Evolutionary conservation across 1,140 invertebrate genomes (phyloP).

Genomic region (Nylanderia fulva): DNA sequence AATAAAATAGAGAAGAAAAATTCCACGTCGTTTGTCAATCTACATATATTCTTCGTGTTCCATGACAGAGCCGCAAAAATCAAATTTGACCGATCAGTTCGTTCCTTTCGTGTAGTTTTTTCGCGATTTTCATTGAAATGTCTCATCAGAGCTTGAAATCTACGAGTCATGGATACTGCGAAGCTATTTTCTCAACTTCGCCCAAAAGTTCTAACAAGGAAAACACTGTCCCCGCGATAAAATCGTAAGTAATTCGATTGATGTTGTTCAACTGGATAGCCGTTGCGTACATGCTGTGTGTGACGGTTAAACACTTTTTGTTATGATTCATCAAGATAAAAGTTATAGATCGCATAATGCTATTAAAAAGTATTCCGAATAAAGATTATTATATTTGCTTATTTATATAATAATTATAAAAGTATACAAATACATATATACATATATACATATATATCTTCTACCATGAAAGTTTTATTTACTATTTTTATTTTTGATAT

Average conservation of each 20-base stretch:
- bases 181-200: conserved; percentile 80
- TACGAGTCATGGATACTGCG: conserved; percentile 73
- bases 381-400: not conserved
- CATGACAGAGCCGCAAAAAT: conserved; percentile 13
- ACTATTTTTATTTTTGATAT: not conserved
- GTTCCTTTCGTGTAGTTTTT: not conserved
- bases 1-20: too few species aligned
- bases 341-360: not conserved
- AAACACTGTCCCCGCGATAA: conserved; percentile 65
- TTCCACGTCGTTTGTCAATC: not conserved
- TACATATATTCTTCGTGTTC: not conserved
- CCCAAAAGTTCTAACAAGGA: conserved; percentile 77
- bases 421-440: not conserved
- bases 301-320: conserved; percentile 15
- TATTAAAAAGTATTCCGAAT: not conserved
- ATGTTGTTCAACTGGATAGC: not conserved
- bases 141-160: conserved; percentile 59
- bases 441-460: not conserved
- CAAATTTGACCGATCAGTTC: conserved; percentile 30
- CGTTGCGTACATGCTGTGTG: not conserved
- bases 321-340: not conserved
- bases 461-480: not conserved
- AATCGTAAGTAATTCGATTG: conserved; percentile 70
- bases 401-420: not conserved
- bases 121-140: conserved; percentile 38